Percentiles rank a stretch among this genome's conserved stretches.
phyloP scores from a whole-genome alignment of 2,797 vertebrate genomes.

The Mormyrus proboscirostris region DNA sequence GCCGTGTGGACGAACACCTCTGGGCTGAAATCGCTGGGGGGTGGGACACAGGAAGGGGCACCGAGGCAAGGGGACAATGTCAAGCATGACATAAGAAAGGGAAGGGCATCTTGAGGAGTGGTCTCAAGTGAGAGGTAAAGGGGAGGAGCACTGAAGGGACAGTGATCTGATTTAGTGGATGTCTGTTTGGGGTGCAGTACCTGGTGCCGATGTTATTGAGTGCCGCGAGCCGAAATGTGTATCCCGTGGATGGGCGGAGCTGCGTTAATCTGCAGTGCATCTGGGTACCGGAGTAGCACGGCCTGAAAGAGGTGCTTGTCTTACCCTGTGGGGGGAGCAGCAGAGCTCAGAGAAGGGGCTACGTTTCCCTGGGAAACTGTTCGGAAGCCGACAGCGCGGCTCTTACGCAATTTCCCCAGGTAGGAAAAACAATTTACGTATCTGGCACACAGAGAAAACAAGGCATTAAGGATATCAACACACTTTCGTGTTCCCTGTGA shows the following conservation, averaged over 20 bases:
- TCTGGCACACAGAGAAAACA: neutral
- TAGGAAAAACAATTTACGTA: neutral
- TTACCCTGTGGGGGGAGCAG: conserved; percentile 54
- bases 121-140: neutral
- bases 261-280: conserved; percentile 71
- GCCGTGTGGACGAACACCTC: conserved; percentile 88
- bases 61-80: neutral
- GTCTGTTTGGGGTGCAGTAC: conserved; percentile 42
- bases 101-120: neutral
- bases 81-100: neutral
- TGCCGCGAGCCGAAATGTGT: conserved; percentile 70
- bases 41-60: neutral
- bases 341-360: neutral
- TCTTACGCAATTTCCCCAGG: neutral
- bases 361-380: neutral
- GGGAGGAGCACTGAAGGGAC: neutral
- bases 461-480: neutral
- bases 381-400: neutral
- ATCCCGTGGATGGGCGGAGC: conserved; percentile 66
- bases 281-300: conserved; percentile 73
- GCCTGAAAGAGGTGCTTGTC: conserved; percentile 67
- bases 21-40: conserved; percentile 79
- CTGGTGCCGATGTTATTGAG: conserved; percentile 71
- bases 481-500: neutral
- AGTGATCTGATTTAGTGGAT: neutral